Conservation (phyloP, 2,797 vertebrate species). For the Cossypha polioptera region DNA sequence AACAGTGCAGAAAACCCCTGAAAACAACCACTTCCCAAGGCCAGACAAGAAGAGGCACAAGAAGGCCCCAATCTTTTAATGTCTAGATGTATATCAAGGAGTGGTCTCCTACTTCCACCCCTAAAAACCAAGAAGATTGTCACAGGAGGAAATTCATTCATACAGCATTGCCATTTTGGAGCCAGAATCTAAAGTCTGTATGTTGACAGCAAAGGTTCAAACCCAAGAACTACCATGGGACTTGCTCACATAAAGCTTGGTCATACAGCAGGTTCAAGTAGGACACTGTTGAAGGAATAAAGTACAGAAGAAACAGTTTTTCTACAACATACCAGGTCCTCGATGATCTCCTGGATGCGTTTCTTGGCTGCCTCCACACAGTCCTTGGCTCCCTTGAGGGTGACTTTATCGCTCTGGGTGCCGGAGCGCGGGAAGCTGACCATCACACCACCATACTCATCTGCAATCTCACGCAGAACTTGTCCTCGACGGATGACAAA, state of each 20-base stretch:
- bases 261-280: neutral
- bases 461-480: constrained; percentile 92
- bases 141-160: neutral
- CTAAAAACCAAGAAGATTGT: neutral
- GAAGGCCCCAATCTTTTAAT: neutral
- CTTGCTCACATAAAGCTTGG: neutral
- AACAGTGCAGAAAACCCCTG: neutral
- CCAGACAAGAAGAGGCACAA: neutral
- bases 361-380: constrained; percentile 98
- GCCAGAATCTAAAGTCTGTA: neutral
- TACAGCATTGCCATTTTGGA: neutral
- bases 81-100: neutral
- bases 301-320: neutral
- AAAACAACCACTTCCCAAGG: neutral
- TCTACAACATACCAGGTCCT: constrained; percentile 85
- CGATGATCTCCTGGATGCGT: constrained; percentile 93
- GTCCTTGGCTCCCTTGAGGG: constrained; percentile 96
- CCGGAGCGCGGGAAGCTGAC: constrained; percentile 96
- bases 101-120: neutral
- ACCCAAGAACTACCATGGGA: neutral
- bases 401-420: constrained; percentile 91
- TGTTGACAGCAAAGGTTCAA: neutral
- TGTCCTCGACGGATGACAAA: constrained; percentile 95
- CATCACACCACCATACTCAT: constrained; percentile 96
- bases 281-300: neutral